Base-by-base conservation (phyloP, 1,140 invertebrate species). In the Drosophila leontia region DNA sequence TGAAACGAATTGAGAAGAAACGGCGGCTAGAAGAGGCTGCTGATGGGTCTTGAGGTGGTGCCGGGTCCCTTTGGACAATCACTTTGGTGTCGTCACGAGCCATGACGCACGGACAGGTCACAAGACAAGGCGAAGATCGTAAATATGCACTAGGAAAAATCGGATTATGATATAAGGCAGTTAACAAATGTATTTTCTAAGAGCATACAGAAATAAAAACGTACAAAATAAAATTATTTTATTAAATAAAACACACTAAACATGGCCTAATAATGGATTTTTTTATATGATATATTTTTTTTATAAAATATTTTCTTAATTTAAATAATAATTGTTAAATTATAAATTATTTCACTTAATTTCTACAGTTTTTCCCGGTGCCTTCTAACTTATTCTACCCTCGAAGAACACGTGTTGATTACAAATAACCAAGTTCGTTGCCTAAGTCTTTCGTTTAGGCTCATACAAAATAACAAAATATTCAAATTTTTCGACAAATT, bases 1-100 rank as follows among this genome's bases (percentile, higher is more conserved):
- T 85, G 82, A 90, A 75, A 80, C 76, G 80, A 75, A 82, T 50
- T 53, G 56, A 71, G 50, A 44, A 78, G 68, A 68, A 69, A 75
- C 62, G 58, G 60, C 53, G 55, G 34, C 63, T 71, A 88, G 85
- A 87, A 87, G 85, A 78, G 77, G 68, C 39, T 34, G 65, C 19
- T 37, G 55, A 53, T 51, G 41, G 37, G 58, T 44, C 37, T 32
- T 68, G 45, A 64, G 26, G 15, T 35, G 42, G 42, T 47, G 39
- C 9, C 41, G n/a, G 51, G 26, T 72, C 75, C 80, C 75, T 74
- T 82, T 56, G 55, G 44, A 53, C 71, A 80, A 76, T 82, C 80
- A 78, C 74, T 74, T 78, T 8, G 41, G 39, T 82, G 68, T 83
- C 74, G 80, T 82, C 80, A 83, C 69, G 69, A 53, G 29, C 19